These are phyloP conservation scores for Heterohyrax brucei DNA, from an alignment of 2,797 vertebrate species.

Conservation along the genomic window DNA sequence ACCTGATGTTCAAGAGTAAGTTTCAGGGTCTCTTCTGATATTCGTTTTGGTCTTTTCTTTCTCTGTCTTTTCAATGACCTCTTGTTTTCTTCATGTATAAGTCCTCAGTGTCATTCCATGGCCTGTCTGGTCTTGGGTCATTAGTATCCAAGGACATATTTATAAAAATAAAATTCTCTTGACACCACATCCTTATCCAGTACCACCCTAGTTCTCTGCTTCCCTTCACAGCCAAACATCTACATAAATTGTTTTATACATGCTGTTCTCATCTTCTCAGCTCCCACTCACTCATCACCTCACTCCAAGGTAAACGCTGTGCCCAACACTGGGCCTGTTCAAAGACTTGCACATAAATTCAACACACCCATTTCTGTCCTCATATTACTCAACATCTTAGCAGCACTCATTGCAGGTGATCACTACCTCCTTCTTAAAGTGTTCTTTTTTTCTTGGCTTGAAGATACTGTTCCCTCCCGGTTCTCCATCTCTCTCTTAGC, in stretches of 20 bases:
- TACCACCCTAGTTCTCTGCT: background rate
- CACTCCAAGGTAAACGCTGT: background rate
- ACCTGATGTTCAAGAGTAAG: too few relatives aligned
- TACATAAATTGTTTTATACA: background rate
- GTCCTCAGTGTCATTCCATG: too few relatives aligned
- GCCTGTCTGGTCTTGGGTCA: too few relatives aligned
- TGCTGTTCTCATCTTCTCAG: background rate
- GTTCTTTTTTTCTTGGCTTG: background rate
- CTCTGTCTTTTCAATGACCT: too few relatives aligned
- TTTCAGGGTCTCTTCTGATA: too few relatives aligned
- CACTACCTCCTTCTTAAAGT: background rate
- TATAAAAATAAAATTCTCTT: background rate
- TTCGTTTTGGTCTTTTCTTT: too few relatives aligned
- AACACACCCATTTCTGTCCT: background rate
- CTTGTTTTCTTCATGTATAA: too few relatives aligned
- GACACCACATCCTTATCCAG: background rate
- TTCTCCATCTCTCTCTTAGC: background rate
- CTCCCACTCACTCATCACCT: background rate
- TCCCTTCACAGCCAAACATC: background rate
- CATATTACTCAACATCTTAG: background rate
- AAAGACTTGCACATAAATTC: background rate
- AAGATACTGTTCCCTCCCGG: background rate
- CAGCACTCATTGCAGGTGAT: background rate
- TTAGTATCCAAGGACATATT: too few relatives aligned
- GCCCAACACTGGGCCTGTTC: background rate